A percentile compares a stretch with the other conserved stretches of the same genome.
These are phyloP conservation scores for Oreamnos americanus DNA, from an alignment of 2,113 vertebrate genomes.

Conservation along the genomic window DNA sequence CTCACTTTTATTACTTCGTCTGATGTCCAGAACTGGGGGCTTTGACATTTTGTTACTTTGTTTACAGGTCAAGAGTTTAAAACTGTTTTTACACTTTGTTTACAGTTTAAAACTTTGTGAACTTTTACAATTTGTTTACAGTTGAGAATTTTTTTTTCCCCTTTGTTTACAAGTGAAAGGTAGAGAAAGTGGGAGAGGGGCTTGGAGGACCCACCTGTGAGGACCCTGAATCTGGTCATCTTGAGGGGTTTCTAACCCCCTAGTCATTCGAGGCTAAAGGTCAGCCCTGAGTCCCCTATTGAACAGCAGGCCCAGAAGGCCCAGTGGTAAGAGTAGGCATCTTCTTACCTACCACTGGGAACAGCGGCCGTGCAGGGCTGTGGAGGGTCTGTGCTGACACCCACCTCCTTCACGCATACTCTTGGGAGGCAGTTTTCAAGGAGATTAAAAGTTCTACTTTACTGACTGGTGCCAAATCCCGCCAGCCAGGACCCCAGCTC, in stretches of 20 bases:
- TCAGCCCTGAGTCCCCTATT: neutral
- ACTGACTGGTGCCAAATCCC: constrained; percentile 65
- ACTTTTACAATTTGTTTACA: constrained; percentile 67
- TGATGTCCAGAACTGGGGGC: constrained; percentile 32
- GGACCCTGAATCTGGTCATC: neutral
- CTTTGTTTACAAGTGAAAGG: constrained; percentile 62
- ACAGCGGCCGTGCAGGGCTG: neutral
- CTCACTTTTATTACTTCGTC: constrained; percentile 36
- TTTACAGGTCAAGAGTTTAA: constrained; percentile 58
- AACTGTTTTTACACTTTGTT: constrained; percentile 43
- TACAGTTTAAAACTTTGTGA: constrained; percentile 38
- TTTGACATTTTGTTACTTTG: constrained; percentile 59
- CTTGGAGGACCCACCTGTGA: neutral
- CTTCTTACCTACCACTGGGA: neutral
- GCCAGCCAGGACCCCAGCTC: constrained; percentile 41
- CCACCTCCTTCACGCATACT: neutral
- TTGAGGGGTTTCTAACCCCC: neutral
- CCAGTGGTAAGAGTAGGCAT: neutral
- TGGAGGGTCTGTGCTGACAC: neutral
- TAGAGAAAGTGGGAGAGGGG: constrained; percentile 27
- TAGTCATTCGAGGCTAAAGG: neutral
- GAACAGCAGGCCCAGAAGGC: neutral
- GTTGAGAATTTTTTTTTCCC: neutral
- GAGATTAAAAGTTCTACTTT: constrained; percentile 33
- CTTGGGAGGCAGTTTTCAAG: constrained; percentile 53